Conservation (phyloP, 1,140 invertebrate species). For the Ectropis grisescens region DNA sequence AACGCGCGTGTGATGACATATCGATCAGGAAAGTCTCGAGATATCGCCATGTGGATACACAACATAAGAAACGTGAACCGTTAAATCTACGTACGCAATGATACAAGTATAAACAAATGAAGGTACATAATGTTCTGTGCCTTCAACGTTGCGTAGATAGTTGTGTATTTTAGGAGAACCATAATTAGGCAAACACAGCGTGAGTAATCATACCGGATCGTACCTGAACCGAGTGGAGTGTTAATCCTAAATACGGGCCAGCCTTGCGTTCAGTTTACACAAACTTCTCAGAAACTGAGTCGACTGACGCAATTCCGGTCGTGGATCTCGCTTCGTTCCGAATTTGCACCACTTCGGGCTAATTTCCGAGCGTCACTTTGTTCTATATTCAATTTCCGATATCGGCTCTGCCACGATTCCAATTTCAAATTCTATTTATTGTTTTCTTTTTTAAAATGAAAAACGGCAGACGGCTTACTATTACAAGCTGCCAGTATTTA, state of each 20-base stretch:
- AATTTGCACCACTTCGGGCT: slow-evolving; percentile 60
- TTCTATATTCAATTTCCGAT: slow-evolving; percentile 69
- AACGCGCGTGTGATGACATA: slow-evolving; percentile 17
- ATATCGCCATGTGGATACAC: too few relatives aligned
- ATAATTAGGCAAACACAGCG: too few relatives aligned
- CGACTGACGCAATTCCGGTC: slow-evolving; percentile 62
- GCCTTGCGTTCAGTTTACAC: slow-evolving; percentile 39
- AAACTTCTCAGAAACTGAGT: slow-evolving; percentile 51
- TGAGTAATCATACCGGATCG: background rate
- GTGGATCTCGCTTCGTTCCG: slow-evolving; percentile 46
- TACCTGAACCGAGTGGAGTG: slow-evolving; percentile 10
- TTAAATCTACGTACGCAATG: too few relatives aligned
- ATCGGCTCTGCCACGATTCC: slow-evolving; percentile 33
- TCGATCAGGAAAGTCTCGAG: background rate
- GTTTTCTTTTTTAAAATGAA: too few relatives aligned
- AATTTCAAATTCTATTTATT: slow-evolving; percentile 25
- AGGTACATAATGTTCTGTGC: too few relatives aligned
- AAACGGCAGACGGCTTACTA: too few relatives aligned
- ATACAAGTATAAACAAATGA: too few relatives aligned
- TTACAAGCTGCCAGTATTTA: slow-evolving; percentile 12
- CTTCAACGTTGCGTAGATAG: too few relatives aligned
- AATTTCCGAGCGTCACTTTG: slow-evolving; percentile 67
- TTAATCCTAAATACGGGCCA: slow-evolving; percentile 37
- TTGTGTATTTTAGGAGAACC: too few relatives aligned
- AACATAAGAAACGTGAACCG: too few relatives aligned